These are phyloP conservation scores for Castor canadensis DNA, from an alignment of 2,113 vertebrate genomes.

Conservation along the genomic window DNA sequence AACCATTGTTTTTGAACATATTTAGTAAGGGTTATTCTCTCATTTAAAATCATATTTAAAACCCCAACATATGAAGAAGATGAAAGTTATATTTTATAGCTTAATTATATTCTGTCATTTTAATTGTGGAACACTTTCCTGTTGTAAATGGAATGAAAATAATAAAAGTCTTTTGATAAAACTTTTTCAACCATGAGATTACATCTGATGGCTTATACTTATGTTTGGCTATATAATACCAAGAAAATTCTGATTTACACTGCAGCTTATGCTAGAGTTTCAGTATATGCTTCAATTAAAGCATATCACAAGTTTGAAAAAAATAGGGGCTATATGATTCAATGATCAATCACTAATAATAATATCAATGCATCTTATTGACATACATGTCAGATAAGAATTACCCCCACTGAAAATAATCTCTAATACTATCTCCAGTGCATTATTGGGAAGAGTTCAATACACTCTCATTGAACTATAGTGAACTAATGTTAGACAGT, in stretches of 20 bases:
- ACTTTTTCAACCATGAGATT: not conserved
- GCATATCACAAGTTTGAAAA: not conserved
- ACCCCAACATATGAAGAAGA: not conserved
- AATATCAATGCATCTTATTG: not conserved
- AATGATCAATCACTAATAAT: not conserved
- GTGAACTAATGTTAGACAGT: not conserved
- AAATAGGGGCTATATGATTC: not conserved
- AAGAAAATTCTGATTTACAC: not conserved
- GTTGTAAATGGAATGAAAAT: not conserved
- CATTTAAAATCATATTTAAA: not conserved
- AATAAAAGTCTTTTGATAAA: not conserved
- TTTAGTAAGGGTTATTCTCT: not conserved
- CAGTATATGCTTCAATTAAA: not conserved
- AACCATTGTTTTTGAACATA: not conserved
- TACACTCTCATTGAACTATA: not conserved
- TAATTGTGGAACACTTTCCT: not conserved
- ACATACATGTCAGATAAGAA: not conserved
- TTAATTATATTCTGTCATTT: not conserved
- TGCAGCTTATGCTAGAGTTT: not conserved
- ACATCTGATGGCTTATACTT: not conserved
- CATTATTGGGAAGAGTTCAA: not conserved
- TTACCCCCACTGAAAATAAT: not conserved
- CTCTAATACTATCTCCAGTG: not conserved
- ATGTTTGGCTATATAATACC: not conserved
- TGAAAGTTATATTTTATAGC: not conserved